Base-by-base conservation (phyloP, 2,113 vertebrate genomes). In the Dasypus novemcinctus region DNA sequence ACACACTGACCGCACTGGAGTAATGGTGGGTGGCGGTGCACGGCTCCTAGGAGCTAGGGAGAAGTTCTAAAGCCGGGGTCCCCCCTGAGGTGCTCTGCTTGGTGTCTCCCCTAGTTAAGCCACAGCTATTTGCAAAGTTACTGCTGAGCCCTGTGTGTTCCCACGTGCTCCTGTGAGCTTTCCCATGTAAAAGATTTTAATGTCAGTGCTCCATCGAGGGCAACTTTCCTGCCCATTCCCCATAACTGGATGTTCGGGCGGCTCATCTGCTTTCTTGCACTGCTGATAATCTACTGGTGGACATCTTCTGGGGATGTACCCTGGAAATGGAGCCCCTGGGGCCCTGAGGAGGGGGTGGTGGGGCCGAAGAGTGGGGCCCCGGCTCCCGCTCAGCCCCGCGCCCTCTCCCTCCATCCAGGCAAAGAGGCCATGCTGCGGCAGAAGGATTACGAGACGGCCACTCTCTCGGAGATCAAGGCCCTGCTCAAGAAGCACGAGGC, bases 401-500 rank as follows among this genome's bases (percentile, higher is more conserved):
- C 15, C 46, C 18, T 61, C 29, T 69, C 31, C 57, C 23, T 38
- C 31, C 52, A 69, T 85, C 4, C 98, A 99, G 99, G 99, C 94
- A 99, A 99, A 96, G 99, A 99, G 97, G 98, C 98, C 59, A 99
- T 99, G 99, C 98, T 99, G 97, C 98, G 99, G 97, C 98, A 99
- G 97, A 99, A 98, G 89, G 99, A 99, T 97, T 99, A 98, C 0
- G 99, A 99, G 98, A 99, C 98, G 0, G 99, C 99, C 36, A 99
- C 99, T 25, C 98, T 99, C 88, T 99, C 99, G 0, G 99, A 99
- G 96, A 99, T 99, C 97, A 99, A 99, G 98, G 99, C 99, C 49
- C 98, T 99, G 98, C 98, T 99, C 98, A 99, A 99, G 98, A 99
- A 99, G 97, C 99, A 99, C 0, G 99, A 99, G 98, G 99, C 99